phyloP scores from a whole-genome alignment of 2,113 vertebrate species.

The Strigops habroptila region DNA sequence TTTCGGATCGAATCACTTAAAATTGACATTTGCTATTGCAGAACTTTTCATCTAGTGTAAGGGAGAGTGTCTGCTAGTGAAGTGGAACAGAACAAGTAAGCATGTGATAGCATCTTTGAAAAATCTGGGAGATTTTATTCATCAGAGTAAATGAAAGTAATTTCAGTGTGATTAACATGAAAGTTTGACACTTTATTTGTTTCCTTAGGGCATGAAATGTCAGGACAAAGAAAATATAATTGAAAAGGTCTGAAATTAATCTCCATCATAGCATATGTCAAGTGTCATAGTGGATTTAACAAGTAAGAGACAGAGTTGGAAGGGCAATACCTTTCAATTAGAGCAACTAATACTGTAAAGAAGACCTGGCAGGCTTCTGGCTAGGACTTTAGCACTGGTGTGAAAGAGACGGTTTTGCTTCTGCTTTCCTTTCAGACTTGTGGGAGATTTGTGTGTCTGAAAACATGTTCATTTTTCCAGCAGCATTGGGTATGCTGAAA shows the following conservation, averaged over 20 bases:
- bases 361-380: background rate
- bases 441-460: background rate
- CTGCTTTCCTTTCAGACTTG: background rate
- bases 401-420: background rate
- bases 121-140: slow-evolving; percentile 11
- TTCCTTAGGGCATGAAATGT: background rate
- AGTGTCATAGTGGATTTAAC: background rate
- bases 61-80: slow-evolving; percentile 35
- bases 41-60: slow-evolving; percentile 38
- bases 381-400: background rate
- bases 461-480: background rate
- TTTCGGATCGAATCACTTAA: slow-evolving; percentile 25
- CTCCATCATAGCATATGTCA: background rate
- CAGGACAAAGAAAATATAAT: background rate
- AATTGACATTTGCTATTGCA: slow-evolving; percentile 45
- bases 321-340: background rate
- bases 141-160: slow-evolving; percentile 1
- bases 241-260: background rate
- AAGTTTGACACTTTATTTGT: background rate
- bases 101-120: slow-evolving; percentile 24
- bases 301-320: background rate
- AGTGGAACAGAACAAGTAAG: slow-evolving; percentile 22
- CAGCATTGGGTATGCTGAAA: background rate
- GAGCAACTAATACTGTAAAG: background rate
- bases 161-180: background rate